Conservation (phyloP, 2,797 vertebrate species). For the Trachops cirrhosus region DNA sequence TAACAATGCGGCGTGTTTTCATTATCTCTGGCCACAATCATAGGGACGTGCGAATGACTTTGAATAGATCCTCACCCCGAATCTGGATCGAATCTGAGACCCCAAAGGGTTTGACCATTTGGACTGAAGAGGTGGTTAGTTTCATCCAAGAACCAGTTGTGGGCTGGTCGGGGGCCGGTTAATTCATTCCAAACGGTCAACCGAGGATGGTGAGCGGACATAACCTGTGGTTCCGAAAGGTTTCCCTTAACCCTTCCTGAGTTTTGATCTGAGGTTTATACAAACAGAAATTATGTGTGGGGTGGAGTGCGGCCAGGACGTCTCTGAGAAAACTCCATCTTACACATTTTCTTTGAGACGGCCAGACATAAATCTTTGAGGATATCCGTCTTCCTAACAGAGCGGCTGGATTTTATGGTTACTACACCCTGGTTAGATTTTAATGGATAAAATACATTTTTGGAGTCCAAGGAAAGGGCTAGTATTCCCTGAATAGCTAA, state of each 20-base stretch:
- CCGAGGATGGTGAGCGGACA: conserved; percentile 54
- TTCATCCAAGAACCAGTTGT: neutral
- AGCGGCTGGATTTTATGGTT: conserved; percentile 75
- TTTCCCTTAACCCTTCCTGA: conserved; percentile 74
- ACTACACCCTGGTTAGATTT: conserved; percentile 77
- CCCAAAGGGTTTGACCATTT: neutral
- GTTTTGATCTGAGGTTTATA: conserved; percentile 73
- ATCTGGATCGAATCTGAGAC: neutral
- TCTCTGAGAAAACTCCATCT: conserved; percentile 78
- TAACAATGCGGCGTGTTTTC: conserved; percentile 48
- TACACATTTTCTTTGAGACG: conserved; percentile 74
- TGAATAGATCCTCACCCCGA: neutral
- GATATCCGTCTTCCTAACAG: conserved; percentile 76
- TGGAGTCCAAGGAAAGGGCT: conserved; percentile 60
- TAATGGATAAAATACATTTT: conserved; percentile 69
- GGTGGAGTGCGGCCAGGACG: conserved; percentile 72
- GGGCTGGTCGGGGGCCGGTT: conserved; percentile 55
- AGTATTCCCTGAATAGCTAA: conserved; percentile 66
- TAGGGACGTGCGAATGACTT: conserved; percentile 10
- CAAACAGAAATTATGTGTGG: conserved; percentile 74
- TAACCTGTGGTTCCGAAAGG: conserved; percentile 62
- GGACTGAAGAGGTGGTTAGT: neutral
- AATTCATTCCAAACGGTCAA: conserved; percentile 67
- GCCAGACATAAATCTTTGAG: conserved; percentile 78
- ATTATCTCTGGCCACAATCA: conserved; percentile 46